phyloP scores from a whole-genome alignment of 2,113 vertebrate species.

The Nothoprocta perdicaria region DNA sequence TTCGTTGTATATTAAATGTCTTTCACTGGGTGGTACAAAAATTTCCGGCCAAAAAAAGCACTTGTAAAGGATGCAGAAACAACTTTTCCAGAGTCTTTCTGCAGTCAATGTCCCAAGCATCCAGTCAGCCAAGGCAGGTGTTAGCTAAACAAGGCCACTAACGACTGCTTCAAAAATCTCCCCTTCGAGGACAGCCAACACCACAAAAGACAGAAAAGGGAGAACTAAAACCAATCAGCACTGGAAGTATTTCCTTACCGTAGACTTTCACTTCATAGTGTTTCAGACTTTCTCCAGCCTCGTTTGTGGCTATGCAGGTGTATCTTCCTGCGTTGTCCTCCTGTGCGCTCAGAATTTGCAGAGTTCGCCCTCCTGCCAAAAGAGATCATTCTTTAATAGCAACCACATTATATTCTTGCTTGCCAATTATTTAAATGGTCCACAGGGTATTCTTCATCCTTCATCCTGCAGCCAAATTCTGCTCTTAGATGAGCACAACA shows the following conservation, averaged over 20 bases:
- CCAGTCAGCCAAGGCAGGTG: not conserved
- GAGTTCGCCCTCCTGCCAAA: slow-evolving; percentile 87
- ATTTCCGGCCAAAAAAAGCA: not conserved
- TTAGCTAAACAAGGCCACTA: not conserved
- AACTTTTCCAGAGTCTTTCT: not conserved
- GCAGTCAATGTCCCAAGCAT: not conserved
- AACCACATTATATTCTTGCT: not conserved
- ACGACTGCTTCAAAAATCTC: not conserved
- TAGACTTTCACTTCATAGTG: slow-evolving; percentile 94
- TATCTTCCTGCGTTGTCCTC: slow-evolving; percentile 88
- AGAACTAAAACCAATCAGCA: not conserved
- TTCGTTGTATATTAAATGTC: not conserved
- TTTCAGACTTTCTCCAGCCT: slow-evolving; percentile 91
- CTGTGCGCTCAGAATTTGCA: slow-evolving; percentile 92
- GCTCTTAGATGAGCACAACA: not conserved
- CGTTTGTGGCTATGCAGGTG: slow-evolving; percentile 93
- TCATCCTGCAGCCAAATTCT: not conserved
- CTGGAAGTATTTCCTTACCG: slow-evolving; percentile 78
- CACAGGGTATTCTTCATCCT: not conserved
- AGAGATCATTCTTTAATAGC: not conserved
- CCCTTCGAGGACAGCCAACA: not conserved
- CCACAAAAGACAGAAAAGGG: not conserved
- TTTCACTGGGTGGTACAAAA: not conserved
- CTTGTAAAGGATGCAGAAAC: not conserved
- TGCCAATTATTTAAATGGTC: not conserved